Evolutionary conservation across 2,113 vertebrate species (phyloP), one percentile per base, ranked within the genome.

Genomic region (Hystrix cristata): DNA sequence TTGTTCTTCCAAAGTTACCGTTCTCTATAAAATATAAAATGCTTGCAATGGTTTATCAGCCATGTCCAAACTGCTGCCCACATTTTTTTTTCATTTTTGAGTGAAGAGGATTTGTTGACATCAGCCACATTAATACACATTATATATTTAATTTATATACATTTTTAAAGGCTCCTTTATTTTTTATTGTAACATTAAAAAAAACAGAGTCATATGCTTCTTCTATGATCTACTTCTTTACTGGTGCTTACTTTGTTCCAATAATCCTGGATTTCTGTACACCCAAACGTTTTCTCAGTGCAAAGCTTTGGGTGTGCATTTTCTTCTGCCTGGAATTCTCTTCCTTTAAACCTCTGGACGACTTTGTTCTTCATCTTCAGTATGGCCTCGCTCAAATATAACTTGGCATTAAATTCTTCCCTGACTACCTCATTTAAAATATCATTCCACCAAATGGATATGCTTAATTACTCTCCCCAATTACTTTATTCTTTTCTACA

Each of bases 281-380:
- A 5, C 2, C 51, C 0, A 38, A 55, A 59, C 8, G 11, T 10
- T 18, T 0, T 21, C 6, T 4, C 15, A 16, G 7, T 57, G 53
- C 2, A 31, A 2, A 53, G 5, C 9, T 84, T 43, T 88, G n/a
- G 7, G 1, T 27, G 57, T 43, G 25, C 1, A 15, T 21, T 43
- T 67, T 67, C 48, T 12, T 69, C 25, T 29, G 2, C 10, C 15
- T 38, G 13, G 27, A 38, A 43, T 7, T 15, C 16, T 62, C n/a
- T 87, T 21, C 5, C 5, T 19, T 31, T 71, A 14, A 18, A 62
- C 8, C 3, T 12, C 19, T 83, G 12, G 4, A 31, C 34, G 31
- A 7, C 16, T 88, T 46, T 0, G 5, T 62, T 80, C 62, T n/a
- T 83, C 46, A 48, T 55, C 16, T 81, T 46, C 29, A 55, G 0